Conservation (phyloP, 2,113 vertebrate genomes). For the Pelecanus crispus region DNA sequence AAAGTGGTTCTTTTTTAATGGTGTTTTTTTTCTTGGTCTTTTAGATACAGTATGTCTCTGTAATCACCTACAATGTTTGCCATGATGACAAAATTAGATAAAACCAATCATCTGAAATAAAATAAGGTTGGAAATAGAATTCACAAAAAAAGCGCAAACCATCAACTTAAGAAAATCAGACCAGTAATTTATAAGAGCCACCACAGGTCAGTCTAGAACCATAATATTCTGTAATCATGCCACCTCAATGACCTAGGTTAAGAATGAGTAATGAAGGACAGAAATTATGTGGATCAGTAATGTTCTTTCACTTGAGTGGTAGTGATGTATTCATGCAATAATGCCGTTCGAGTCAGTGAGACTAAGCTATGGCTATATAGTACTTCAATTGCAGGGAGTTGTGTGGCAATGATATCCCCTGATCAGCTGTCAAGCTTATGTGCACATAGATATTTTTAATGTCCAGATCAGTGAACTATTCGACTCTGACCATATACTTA, state of each 20-base stretch:
- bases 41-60: constrained; percentile 15
- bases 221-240: background rate
- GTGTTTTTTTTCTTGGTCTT: constrained; percentile 25
- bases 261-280: background rate
- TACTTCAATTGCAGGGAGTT: background rate
- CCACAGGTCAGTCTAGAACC: background rate
- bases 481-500: background rate
- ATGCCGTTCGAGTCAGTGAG: background rate
- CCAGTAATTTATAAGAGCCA: background rate
- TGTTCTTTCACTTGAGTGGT: background rate
- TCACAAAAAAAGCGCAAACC: background rate
- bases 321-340: background rate
- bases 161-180: background rate
- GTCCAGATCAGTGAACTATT: background rate
- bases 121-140: constrained; percentile 11
- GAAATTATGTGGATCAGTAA: background rate
- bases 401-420: background rate
- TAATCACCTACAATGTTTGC: constrained; percentile 5
- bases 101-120: background rate
- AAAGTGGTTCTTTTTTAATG: constrained; percentile 50
- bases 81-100: constrained; percentile 28
- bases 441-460: background rate
- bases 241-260: background rate
- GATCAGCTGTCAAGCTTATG: background rate
- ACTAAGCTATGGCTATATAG: background rate